Evolutionary conservation across 1,140 invertebrate genomes (phyloP).

Genomic region (Brachionus rubens): DNA sequence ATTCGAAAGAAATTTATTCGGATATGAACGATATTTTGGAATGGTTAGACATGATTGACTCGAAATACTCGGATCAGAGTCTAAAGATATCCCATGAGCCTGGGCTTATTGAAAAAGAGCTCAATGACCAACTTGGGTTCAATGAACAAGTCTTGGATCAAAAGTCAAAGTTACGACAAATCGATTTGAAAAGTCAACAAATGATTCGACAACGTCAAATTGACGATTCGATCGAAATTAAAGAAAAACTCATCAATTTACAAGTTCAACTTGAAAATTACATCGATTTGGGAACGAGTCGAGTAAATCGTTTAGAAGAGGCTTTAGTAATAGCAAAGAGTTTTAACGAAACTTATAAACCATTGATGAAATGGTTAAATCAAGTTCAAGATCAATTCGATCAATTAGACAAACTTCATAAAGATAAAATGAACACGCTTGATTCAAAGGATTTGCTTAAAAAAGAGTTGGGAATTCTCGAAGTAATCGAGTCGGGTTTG

Average conservation of each 20-base stretch:
- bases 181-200: slow-evolving; percentile 13
- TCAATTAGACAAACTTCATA: neutral
- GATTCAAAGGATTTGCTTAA: neutral
- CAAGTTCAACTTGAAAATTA: slow-evolving; percentile 12
- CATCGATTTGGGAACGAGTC: neutral
- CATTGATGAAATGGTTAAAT: neutral
- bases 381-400: neutral
- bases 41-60: slow-evolving; percentile 23
- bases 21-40: slow-evolving; percentile 28
- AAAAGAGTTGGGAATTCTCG: neutral
- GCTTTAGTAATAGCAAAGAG: neutral
- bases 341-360: neutral
- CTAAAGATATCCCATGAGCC: neutral
- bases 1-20: neutral
- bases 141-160: neutral
- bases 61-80: neutral
- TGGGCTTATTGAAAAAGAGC: neutral
- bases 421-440: no score
- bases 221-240: slow-evolving; percentile 20
- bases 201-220: neutral
- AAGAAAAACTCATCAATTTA: slow-evolving; percentile 24
- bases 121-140: neutral
- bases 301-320: slow-evolving; percentile 2
- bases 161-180: neutral
- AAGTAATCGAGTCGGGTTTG: neutral